These are phyloP conservation scores for Nesoenas mayeri DNA, from an alignment of 2,113 vertebrate genomes.

Conservation along the genomic window DNA sequence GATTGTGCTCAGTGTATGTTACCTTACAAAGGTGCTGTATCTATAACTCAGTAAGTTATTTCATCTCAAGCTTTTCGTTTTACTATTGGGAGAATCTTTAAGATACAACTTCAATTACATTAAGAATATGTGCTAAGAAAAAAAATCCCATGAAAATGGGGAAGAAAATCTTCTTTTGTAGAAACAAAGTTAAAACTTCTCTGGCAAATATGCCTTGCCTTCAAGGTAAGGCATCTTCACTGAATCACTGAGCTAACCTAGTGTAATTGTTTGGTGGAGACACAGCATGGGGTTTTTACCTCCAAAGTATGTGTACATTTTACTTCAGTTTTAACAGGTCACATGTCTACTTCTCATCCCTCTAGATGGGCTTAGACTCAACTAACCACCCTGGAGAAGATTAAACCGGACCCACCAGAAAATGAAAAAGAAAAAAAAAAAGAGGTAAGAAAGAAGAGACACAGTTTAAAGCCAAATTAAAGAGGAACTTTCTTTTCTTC, in stretches of 20 bases:
- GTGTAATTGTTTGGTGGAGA: neutral
- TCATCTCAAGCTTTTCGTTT: slow-evolving; percentile 12
- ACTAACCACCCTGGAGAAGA: neutral
- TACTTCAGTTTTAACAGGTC: neutral
- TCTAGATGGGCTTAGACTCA: neutral
- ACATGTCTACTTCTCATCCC: neutral
- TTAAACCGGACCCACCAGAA: neutral
- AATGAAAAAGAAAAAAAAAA: neutral
- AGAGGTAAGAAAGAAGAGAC: neutral
- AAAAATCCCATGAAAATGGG: neutral
- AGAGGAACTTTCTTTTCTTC: neutral
- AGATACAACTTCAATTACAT: neutral
- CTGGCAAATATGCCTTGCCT: neutral
- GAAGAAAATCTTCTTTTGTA: neutral
- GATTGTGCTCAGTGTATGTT: neutral
- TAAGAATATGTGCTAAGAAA: neutral
- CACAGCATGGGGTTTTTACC: neutral
- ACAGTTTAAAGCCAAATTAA: neutral
- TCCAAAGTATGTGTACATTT: neutral
- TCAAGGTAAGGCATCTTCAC: neutral
- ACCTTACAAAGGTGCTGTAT: slow-evolving; percentile 2
- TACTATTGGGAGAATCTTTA: neutral
- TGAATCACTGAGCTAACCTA: neutral
- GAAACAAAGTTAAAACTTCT: neutral
- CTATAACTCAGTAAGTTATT: slow-evolving; percentile 22